phyloP scores from a whole-genome alignment of 2,888 invertebrate species.

The Euphydryas editha region DNA sequence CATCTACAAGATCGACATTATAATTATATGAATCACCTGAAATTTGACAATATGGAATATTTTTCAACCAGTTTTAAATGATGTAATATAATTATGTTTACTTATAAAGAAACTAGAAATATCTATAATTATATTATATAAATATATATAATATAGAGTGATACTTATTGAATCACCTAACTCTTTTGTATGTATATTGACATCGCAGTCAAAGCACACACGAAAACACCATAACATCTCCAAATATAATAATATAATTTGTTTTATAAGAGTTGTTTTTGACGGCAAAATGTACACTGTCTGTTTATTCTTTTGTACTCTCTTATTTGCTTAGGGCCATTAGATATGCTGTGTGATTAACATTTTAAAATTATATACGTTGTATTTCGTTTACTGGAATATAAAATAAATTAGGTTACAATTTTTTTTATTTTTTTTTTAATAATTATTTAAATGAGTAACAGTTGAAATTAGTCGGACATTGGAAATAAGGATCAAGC shows the following conservation, averaged over 20 bases:
- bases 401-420: neutral
- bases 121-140: neutral
- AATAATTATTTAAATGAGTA: neutral
- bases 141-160: neutral
- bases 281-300: slow-evolving; percentile 68
- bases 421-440: too few relatives aligned
- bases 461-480: too few relatives aligned
- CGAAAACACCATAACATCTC: slow-evolving; percentile 46
- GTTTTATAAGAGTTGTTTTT: slow-evolving; percentile 74
- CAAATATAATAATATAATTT: slow-evolving; percentile 69
- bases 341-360: slow-evolving; percentile 28
- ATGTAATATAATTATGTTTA: too few relatives aligned
- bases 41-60: too few relatives aligned
- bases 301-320: slow-evolving; percentile 62
- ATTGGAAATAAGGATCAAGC: too few relatives aligned
- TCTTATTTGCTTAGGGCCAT: slow-evolving; percentile 50
- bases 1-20: too few relatives aligned
- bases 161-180: slow-evolving; percentile 32
- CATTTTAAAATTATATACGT: slow-evolving; percentile 3
- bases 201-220: slow-evolving; percentile 36
- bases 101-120: neutral
- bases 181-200: slow-evolving; percentile 21
- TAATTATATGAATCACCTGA: too few relatives aligned
- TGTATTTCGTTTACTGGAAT: neutral
- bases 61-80: too few relatives aligned